These are phyloP conservation scores for Cyrtodaria siliqua DNA, from an alignment of 2,888 invertebrate species.

Conservation along the genomic window DNA sequence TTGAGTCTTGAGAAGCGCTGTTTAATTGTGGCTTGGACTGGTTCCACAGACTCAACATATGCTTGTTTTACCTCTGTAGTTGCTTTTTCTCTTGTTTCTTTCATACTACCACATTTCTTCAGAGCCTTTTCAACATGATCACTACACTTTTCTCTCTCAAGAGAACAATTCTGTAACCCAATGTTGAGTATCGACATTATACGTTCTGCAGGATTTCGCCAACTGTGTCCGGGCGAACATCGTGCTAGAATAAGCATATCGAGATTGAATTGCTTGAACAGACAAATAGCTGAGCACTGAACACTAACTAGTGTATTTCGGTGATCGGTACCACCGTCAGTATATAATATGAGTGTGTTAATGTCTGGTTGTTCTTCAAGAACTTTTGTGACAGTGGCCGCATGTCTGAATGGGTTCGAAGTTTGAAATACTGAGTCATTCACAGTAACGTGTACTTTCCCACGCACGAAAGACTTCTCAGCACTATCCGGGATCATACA, in stretches of 20 bases:
- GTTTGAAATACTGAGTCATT: not conserved
- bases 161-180: no score
- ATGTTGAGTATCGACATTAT: constrained; percentile 32
- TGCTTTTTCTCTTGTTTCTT: not conserved
- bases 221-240: constrained; percentile 37
- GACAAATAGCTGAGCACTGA: constrained; percentile 22
- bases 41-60: constrained; percentile 13
- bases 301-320: constrained; percentile 29
- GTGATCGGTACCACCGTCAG: constrained; percentile 27
- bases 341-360: no score
- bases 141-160: constrained; percentile 6
- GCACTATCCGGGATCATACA: constrained; percentile 20
- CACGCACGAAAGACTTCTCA: not conserved
- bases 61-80: not conserved
- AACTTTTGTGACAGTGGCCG: not conserved
- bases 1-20: constrained; percentile 10
- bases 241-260: constrained; percentile 28
- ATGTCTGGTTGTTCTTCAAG: not conserved
- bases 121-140: constrained; percentile 1
- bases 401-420: not conserved
- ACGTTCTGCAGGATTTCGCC: constrained; percentile 26
- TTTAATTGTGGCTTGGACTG: constrained; percentile 9
- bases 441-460: not conserved
- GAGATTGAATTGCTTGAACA: constrained; percentile 23
- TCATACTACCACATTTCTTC: not conserved